Conservation (phyloP, 2,113 vertebrate species). For the Alethe diademata region DNA sequence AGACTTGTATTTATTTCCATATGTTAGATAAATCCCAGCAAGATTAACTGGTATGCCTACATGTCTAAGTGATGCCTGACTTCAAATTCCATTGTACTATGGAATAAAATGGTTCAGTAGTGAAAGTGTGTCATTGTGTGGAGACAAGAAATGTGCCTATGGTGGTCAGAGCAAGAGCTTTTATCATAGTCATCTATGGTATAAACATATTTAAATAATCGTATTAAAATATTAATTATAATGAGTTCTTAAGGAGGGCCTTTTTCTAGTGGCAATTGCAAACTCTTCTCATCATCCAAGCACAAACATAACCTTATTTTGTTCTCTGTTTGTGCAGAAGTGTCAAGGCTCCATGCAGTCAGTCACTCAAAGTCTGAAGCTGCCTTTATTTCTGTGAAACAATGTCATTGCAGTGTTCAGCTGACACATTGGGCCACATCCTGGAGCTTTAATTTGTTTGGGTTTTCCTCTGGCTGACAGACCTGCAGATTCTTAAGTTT, state of each 20-base stretch:
- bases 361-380: not conserved
- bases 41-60: not conserved
- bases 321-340: not conserved
- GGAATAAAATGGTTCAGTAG: not conserved
- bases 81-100: not conserved
- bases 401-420: not conserved
- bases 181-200: not conserved
- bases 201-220: not conserved
- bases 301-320: not conserved
- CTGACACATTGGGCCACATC: not conserved
- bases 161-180: not conserved
- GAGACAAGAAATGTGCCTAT: not conserved
- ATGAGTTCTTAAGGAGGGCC: not conserved
- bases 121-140: not conserved
- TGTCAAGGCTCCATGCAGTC: not conserved
- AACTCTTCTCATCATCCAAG: not conserved
- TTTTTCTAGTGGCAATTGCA: not conserved
- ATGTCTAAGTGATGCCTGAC: not conserved
- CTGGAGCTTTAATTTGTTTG: not conserved
- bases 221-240: not conserved
- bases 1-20: not conserved
- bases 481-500: not conserved
- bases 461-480: not conserved
- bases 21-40: not conserved
- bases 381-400: not conserved